Evolutionary conservation across 2,888 invertebrate species (phyloP).

Genomic region (Trimorus sp.): DNA sequence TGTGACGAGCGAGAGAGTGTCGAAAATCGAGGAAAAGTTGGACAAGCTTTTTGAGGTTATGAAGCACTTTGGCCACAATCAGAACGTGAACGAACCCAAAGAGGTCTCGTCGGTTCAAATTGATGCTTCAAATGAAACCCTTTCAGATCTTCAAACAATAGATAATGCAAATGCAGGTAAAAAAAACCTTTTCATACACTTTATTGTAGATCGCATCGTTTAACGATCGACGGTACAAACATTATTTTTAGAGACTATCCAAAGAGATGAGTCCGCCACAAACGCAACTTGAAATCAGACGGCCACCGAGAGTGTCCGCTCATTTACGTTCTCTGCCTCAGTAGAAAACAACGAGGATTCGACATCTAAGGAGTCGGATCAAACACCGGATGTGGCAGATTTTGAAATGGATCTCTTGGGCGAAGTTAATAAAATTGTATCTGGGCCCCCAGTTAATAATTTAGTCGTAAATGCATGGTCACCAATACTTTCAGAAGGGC

Average conservation of each 20-base stretch:
- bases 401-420: constrained; percentile 18
- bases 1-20: neutral
- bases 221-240: neutral
- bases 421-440: neutral
- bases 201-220: neutral
- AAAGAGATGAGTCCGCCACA: neutral
- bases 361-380: neutral
- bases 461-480: constrained; percentile 9
- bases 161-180: neutral
- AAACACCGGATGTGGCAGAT: constrained; percentile 12
- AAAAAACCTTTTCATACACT: neutral
- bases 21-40: neutral
- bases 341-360: neutral
- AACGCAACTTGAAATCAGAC: neutral
- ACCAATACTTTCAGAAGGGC: constrained; percentile 23
- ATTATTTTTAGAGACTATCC: constrained; percentile 3
- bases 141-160: neutral
- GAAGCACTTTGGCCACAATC: neutral
- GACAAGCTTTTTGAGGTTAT: constrained; percentile 2
- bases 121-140: neutral
- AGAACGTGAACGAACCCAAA: constrained; percentile 1
- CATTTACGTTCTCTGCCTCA: neutral
- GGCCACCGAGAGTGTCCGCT: constrained; percentile 1
- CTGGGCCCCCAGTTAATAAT: constrained; percentile 5
- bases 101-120: neutral